Base-by-base conservation (phyloP, 2,888 invertebrate species). In the Eurytoma californica region DNA sequence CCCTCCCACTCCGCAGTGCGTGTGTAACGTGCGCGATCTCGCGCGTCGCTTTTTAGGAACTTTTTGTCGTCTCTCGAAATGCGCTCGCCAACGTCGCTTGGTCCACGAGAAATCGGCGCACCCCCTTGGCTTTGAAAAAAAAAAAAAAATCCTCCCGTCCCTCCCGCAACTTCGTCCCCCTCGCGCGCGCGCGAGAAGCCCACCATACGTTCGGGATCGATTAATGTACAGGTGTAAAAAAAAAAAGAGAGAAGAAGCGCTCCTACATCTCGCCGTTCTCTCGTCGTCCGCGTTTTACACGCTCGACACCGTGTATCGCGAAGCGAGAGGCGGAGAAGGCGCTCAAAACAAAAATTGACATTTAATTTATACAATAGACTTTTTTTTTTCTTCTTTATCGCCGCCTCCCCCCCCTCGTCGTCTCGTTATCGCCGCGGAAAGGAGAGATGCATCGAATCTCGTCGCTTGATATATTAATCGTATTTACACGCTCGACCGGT, bases 281-380 rank as follows among this genome's bases (percentile, higher is more conserved):
- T 61, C 39, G 18, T 57, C 39, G 39, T 47, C 65, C n/a, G 28
- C 13, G 30, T 60, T 58, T 72, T 65, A 58, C 66, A 75, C 73
- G 53, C 60, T 61, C 28, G 58, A 28, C 61, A 61, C 20, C 24
- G 58, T 58, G 51, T 20, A 69, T 16, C 69, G 2, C 58, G 16
- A 72, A 30, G 57, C 49, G 49, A 73, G 57, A 53, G 69, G 58
- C 69, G 24, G 60, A 70, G 67, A 58, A 69, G 67, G 20, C 53
- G 65, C 20, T 28, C 30, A 55, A 72, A 75, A 82, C 80, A 83
- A 84, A 85, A 83, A 84, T 82, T 84, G 83, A 84, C 83, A 82
- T 81, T 39, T 82, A 83, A 84, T 84, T 68, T 86, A 85, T 83
- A 86, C 76, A 80, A 73, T 61, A 24, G 14, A 47, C 30, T 72